Evolutionary conservation across 2,888 invertebrate species (phyloP).

Genomic region (Alcis repandata): DNA sequence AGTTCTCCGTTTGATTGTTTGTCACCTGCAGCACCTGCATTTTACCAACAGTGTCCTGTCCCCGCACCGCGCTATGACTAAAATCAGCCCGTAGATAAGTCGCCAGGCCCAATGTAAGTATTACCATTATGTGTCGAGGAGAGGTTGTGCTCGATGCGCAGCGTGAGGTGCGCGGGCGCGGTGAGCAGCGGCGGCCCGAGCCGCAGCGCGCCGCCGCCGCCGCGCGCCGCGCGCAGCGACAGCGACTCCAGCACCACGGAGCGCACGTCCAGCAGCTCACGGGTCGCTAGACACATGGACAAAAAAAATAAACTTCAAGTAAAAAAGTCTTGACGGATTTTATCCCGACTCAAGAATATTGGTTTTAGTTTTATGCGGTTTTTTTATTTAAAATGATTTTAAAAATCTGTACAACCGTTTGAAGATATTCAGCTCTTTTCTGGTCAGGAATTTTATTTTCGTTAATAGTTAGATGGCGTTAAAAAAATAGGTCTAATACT

Average conservation of each 20-base stretch:
- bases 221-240: conserved; percentile 90
- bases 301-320: too few species aligned
- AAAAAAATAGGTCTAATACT: conserved; percentile 33
- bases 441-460: too few species aligned
- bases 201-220: conserved; percentile 80
- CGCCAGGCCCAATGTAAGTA: neutral
- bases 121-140: conserved; percentile 86
- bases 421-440: too few species aligned
- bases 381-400: too few species aligned
- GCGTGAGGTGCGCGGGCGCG: conserved; percentile 92
- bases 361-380: too few species aligned
- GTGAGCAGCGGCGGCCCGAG: conserved; percentile 90
- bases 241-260: conserved; percentile 91
- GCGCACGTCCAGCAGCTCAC: conserved; percentile 91
- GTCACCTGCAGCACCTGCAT: too few species aligned
- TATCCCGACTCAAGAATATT: too few species aligned
- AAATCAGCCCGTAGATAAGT: neutral
- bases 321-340: too few species aligned
- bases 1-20: too few species aligned
- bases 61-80: neutral
- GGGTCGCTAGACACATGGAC: conserved; percentile 40
- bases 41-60: too few species aligned
- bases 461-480: neutral
- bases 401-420: too few species aligned
- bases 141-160: conserved; percentile 94